Evolutionary conservation across 2,888 invertebrate genomes (phyloP).

Genomic region (Eupithecia pulchellata): DNA sequence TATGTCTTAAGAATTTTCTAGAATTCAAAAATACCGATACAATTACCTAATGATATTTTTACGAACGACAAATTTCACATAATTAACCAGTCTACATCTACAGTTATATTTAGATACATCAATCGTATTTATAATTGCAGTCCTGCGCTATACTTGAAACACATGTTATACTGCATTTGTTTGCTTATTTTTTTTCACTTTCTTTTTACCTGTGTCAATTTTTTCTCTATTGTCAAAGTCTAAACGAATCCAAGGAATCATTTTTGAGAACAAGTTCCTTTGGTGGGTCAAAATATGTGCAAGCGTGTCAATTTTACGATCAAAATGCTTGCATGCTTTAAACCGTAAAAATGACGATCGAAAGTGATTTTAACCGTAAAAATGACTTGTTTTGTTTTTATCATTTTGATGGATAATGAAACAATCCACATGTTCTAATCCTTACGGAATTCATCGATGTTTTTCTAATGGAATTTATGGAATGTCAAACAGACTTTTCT

Average conservation of each 20-base stretch:
- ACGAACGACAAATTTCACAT: neutral
- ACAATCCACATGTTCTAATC: neutral
- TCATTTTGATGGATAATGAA: neutral
- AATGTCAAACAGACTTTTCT: conserved; percentile 3
- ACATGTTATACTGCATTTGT: no score
- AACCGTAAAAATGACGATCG: neutral
- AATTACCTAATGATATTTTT: neutral
- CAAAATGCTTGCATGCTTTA: no score
- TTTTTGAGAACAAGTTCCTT: neutral
- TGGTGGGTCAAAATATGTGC: neutral
- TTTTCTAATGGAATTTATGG: conserved; percentile 6
- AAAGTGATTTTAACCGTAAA: neutral
- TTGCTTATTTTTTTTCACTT: no score
- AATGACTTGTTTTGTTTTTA: neutral
- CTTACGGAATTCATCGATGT: neutral
- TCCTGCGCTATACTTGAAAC: no score
- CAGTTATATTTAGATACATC: neutral
- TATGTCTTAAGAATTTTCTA: neutral
- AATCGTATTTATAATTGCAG: no score
- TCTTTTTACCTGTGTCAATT: no score
- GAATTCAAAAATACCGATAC: neutral
- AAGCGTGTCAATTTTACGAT: no score
- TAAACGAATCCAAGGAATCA: no score
- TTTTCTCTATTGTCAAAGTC: no score
- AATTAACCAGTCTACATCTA: neutral